Evolutionary conservation across 2,888 invertebrate genomes (phyloP).

Genomic region (Diaperis boleti): DNA sequence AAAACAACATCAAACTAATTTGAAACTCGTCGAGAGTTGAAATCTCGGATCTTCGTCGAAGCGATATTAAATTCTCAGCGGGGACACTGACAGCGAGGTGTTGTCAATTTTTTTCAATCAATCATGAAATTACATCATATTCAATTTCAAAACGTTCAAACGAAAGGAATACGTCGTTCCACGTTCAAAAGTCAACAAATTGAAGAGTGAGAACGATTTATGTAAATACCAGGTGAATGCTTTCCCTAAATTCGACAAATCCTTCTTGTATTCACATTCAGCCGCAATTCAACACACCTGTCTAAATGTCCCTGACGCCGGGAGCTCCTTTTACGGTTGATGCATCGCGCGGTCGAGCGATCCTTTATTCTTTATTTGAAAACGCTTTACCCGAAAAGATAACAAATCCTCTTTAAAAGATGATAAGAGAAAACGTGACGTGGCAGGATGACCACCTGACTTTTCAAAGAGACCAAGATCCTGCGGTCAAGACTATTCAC

Average conservation of each 20-base stretch:
- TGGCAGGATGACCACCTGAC: neutral
- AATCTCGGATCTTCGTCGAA: conserved; percentile 1
- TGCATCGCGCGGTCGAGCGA: conserved; percentile 1
- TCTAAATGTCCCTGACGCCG: conserved; percentile 19
- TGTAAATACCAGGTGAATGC: conserved; percentile 17
- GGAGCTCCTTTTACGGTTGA: conserved; percentile 15
- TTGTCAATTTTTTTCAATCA: conserved; percentile 1
- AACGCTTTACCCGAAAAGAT: too few relatives aligned
- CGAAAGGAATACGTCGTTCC: neutral
- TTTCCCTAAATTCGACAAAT: conserved; percentile 23
- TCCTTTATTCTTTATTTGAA: neutral
- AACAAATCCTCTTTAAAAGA: too few relatives aligned
- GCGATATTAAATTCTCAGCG: neutral
- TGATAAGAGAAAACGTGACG: neutral
- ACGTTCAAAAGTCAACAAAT: conserved; percentile 19
- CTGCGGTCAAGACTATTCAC: too few relatives aligned
- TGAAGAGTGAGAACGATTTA: conserved; percentile 16
- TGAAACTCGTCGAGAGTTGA: neutral
- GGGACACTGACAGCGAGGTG: neutral
- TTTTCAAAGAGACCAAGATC: too few relatives aligned
- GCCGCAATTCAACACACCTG: conserved; percentile 24
- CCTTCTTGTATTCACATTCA: conserved; percentile 17
- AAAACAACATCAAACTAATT: conserved; percentile 5
- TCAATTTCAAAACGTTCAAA: conserved; percentile 5
- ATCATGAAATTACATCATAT: conserved; percentile 6